Percentiles rank a stretch among this genome's conserved stretches.
Conservation (phyloP, 2,797 vertebrate species). For the Tympanoctomys barrerae region DNA sequence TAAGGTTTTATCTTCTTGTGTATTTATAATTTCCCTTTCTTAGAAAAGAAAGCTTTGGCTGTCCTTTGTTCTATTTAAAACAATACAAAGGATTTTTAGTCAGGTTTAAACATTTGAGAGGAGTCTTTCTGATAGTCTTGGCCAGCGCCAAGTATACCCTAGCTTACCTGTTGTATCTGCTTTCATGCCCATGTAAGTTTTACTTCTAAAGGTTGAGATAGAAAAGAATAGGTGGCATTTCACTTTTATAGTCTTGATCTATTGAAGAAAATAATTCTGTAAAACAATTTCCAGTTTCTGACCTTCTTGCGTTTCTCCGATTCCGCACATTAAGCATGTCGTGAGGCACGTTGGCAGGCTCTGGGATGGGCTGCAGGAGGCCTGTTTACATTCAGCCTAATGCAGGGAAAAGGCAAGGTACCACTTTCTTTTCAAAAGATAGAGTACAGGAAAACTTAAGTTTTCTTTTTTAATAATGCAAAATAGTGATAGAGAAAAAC, state of each 20-base stretch:
- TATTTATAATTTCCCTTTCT: neutral
- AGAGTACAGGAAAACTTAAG: neutral
- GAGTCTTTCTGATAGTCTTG: neutral
- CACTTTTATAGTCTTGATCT: constrained; percentile 57
- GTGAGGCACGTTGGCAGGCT: neutral
- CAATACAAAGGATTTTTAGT: neutral
- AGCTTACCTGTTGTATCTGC: constrained; percentile 10
- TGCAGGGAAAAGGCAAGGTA: neutral
- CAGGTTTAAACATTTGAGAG: constrained; percentile 20
- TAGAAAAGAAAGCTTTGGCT: neutral
- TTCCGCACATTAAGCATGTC: neutral
- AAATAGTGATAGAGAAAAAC: too few species aligned
- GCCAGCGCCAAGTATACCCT: neutral
- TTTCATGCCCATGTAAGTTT: constrained; percentile 40
- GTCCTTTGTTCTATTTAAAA: neutral
- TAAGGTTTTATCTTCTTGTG: neutral
- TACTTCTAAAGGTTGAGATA: constrained; percentile 55
- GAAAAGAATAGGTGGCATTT: constrained; percentile 29
- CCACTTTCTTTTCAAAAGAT: constrained; percentile 19
- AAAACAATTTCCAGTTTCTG: constrained; percentile 64
- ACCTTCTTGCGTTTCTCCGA: constrained; percentile 35
- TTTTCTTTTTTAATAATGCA: too few species aligned
- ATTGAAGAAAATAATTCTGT: constrained; percentile 19
- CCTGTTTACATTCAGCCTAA: neutral
- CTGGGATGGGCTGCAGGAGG: neutral